These are phyloP conservation scores for Neogale vison DNA, from an alignment of 2,113 vertebrate genomes.

Conservation along the genomic window DNA sequence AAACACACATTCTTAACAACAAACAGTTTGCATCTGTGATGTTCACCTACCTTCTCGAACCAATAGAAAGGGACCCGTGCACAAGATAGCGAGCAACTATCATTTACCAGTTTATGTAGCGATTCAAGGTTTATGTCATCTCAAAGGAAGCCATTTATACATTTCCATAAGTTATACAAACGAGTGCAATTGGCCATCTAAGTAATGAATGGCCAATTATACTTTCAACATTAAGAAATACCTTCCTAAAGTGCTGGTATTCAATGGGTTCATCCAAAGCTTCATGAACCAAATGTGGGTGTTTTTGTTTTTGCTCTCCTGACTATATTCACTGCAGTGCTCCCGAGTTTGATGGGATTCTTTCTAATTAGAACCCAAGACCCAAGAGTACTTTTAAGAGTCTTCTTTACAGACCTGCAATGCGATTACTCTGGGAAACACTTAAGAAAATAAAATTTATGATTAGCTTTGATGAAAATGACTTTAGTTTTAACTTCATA, in stretches of 20 bases:
- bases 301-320: conserved; percentile 48
- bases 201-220: conserved; percentile 71
- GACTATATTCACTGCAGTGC: not conserved
- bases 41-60: conserved; percentile 45
- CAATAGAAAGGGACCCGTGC: conserved; percentile 62
- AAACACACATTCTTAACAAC: conserved; percentile 76
- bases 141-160: conserved; percentile 57
- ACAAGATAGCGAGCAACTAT: conserved; percentile 63
- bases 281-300: conserved; percentile 44
- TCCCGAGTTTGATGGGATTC: conserved; percentile 52
- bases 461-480: conserved; percentile 79
- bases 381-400: conserved; percentile 58
- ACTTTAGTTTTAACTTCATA: conserved; percentile 73
- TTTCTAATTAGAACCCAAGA: conserved; percentile 75
- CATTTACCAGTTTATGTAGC: conserved; percentile 53
- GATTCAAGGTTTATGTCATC: conserved; percentile 55
- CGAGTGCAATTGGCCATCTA: conserved; percentile 53
- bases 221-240: conserved; percentile 43
- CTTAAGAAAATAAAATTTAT: conserved; percentile 73
- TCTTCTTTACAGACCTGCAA: conserved; percentile 28
- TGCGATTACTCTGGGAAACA: not conserved
- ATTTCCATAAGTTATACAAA: conserved; percentile 58
- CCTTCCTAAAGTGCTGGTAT: conserved; percentile 59
- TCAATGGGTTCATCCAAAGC: conserved; percentile 47
- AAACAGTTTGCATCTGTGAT: conserved; percentile 75